Conservation (phyloP, 2,888 invertebrate genomes). For the Acanthacorydalis orientalis region DNA sequence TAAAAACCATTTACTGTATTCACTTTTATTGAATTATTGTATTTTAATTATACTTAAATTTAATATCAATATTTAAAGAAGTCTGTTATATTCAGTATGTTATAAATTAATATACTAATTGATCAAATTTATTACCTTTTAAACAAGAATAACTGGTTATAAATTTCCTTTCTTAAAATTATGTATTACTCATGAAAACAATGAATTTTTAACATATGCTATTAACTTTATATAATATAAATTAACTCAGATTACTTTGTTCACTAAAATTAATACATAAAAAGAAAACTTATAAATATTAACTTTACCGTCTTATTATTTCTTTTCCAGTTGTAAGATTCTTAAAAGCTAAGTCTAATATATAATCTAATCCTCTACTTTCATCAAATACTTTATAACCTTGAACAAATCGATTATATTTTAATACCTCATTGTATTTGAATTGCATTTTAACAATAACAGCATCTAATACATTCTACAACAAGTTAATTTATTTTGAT, state of each 20-base stretch:
- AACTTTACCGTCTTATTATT: constrained; percentile 31
- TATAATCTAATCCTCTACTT: constrained; percentile 71
- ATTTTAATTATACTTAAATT: background rate
- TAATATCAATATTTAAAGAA: too few species aligned
- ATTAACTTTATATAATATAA: too few species aligned
- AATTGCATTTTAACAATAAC: constrained; percentile 29
- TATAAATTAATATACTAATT: too few species aligned
- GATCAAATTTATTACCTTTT: too few species aligned
- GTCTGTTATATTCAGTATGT: too few species aligned
- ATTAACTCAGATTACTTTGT: too few species aligned
- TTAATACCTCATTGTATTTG: constrained; percentile 32
- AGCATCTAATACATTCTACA: constrained; percentile 32
- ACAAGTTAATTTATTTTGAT: constrained; percentile 2
- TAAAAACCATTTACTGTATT: background rate
- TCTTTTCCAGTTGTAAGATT: constrained; percentile 28
- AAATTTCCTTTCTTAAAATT: too few species aligned
- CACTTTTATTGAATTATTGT: background rate
- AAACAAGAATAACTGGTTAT: too few species aligned
- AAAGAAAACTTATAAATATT: background rate
- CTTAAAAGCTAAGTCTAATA: constrained; percentile 49
- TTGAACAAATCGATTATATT: constrained; percentile 39
- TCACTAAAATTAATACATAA: background rate
- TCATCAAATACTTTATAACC: constrained; percentile 69
- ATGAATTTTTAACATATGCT: too few species aligned
- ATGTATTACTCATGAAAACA: too few species aligned